Base-by-base conservation (phyloP, 2,888 invertebrate species). In the Apodemia duryi region DNA sequence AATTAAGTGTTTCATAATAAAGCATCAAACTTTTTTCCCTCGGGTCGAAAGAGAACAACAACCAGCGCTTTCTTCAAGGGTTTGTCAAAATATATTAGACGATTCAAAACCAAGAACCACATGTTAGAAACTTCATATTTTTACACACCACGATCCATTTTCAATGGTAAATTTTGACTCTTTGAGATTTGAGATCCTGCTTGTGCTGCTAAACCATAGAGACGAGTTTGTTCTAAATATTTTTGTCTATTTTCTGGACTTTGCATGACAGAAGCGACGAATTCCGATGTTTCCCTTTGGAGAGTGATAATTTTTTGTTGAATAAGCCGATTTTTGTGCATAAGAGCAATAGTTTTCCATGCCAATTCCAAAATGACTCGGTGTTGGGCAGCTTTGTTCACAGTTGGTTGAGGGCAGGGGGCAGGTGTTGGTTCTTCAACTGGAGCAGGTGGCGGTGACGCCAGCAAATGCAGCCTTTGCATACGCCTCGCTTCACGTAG, bases 211-310 rank as follows among this genome's bases (percentile, higher is more conserved):
- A 57, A 6, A 1, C 77, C 77, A 64, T 83, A 75, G 29, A 83
- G 62, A 2, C 79, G 79, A 4, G 86, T 72, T 11, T 85, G 80
- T 61, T 86, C 85, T 0, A 81, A 66, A 63, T 86, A 88, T n/a
- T 86, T 79, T 67, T 74, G 75, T 49, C 71, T 77, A 61, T 86
- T 88, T 62, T 88, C 88, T 0, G 92, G 93, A 74, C 94, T 93
- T 62, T 86, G 93, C 84, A 94, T 82, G 5, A 94, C 92, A 3
- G 93, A 88, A 52, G 93, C 86, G 28, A 95, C 92, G 71, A 94
- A 95, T 67, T 93, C 92, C 4, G 93, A 90, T 0, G 95, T 95
- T 81, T 95, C 94, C 67, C 92, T 85, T 73, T 94, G 94, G 51
- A 95, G 76, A 41, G 91, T 93, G 6, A 93, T 86, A 66, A 95